These are phyloP conservation scores for Diloba caeruleocephala DNA, from an alignment of 2,888 invertebrate species.

Conservation along the genomic window DNA sequence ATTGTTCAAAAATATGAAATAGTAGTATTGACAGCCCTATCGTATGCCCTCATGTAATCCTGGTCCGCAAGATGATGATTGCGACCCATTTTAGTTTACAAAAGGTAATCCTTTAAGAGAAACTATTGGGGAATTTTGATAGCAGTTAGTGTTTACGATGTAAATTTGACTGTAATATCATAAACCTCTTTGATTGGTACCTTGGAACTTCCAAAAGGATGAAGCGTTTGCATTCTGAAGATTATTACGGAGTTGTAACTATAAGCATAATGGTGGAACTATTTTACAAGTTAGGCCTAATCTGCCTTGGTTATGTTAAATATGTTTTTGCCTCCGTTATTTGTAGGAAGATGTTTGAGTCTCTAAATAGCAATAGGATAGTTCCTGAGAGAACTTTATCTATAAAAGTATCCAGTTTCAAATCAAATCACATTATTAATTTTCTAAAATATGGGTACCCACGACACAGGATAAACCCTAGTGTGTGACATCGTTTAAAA, in stretches of 20 bases:
- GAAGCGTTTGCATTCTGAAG: conserved; percentile 58
- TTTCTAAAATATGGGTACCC: too few species aligned
- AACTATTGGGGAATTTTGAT: conserved; percentile 84
- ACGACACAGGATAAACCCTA: too few species aligned
- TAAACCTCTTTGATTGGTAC: conserved; percentile 87
- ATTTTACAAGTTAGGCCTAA: conserved; percentile 42
- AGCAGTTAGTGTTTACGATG: conserved; percentile 87
- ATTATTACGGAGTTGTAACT: conserved; percentile 50
- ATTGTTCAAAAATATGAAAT: background rate
- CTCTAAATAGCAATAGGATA: too few species aligned
- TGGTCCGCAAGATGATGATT: conserved; percentile 86
- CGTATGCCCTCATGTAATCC: conserved; percentile 81
- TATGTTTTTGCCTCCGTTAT: conserved; percentile 18
- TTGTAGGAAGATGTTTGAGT: conserved; percentile 2
- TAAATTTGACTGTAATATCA: conserved; percentile 86
- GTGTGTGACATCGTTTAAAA: too few species aligned
- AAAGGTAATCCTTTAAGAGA: conserved; percentile 87
- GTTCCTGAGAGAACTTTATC: too few species aligned
- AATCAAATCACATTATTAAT: too few species aligned
- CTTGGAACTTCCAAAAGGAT: conserved; percentile 75
- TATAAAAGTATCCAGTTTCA: too few species aligned
- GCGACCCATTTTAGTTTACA: conserved; percentile 88
- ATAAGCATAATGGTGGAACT: conserved; percentile 39
- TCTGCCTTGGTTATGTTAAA: conserved; percentile 35
- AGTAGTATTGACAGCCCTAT: conserved; percentile 37